Conservation (phyloP, 2,113 vertebrate genomes). For the Myxocyprinus asiaticus region DNA sequence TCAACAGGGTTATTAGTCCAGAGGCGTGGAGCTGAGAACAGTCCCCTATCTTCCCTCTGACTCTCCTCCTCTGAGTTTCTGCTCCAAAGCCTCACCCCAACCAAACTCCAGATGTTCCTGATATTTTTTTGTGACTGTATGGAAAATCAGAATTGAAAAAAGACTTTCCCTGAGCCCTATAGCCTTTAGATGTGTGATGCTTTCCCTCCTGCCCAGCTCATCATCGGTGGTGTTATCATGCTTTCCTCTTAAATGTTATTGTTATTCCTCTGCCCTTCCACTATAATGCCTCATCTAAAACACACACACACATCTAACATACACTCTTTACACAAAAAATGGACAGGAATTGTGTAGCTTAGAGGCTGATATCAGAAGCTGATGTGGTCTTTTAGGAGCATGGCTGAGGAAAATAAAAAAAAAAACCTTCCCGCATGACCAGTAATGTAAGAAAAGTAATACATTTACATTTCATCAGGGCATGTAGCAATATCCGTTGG, state of each 20-base stretch:
- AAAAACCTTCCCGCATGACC: slow-evolving; percentile 28
- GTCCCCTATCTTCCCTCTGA: slow-evolving; percentile 44
- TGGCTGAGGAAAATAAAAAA: slow-evolving; percentile 5
- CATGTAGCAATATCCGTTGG: slow-evolving; percentile 44
- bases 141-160: slow-evolving; percentile 66
- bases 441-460: slow-evolving; percentile 44
- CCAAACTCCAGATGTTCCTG: slow-evolving; percentile 70
- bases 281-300: slow-evolving; percentile 51
- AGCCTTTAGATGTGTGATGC: slow-evolving; percentile 43
- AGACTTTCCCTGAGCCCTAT: slow-evolving; percentile 57
- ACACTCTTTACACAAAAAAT: slow-evolving; percentile 3
- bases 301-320: slow-evolving; percentile 40
- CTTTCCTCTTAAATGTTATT: slow-evolving; percentile 50
- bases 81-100: slow-evolving; percentile 57
- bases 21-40: slow-evolving; percentile 47
- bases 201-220: slow-evolving; percentile 42
- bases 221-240: slow-evolving; percentile 69
- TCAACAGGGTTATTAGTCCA: slow-evolving; percentile 72
- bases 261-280: slow-evolving; percentile 55
- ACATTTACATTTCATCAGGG: slow-evolving; percentile 46
- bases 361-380: slow-evolving; percentile 11
- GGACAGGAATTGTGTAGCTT: slow-evolving; percentile 6
- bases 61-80: slow-evolving; percentile 42
- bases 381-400: slow-evolving; percentile 10
- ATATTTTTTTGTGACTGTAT: slow-evolving; percentile 78